Percentiles rank a stretch among this genome's conserved stretches.
Evolutionary conservation across 2,797 vertebrate species (phyloP).

Genomic region (Myotis vivesi): DNA sequence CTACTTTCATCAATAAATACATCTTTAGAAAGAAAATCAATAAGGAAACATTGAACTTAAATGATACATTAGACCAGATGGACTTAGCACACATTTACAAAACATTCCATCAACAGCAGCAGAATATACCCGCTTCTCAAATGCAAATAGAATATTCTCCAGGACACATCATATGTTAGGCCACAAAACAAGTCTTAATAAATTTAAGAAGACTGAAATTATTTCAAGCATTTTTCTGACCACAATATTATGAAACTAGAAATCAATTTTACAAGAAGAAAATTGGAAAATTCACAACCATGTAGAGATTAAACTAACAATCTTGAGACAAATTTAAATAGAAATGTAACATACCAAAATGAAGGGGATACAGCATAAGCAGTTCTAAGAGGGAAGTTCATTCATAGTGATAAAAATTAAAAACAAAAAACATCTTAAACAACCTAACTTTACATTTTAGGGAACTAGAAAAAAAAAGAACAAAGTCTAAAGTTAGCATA

Average conservation of each 20-base stretch:
- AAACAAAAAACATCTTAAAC: not conserved
- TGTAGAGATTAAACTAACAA: not conserved
- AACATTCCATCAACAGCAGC: not conserved
- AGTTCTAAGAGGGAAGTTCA: too few species aligned
- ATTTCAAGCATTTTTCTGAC: not conserved
- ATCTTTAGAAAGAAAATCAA: not conserved
- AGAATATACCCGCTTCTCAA: not conserved
- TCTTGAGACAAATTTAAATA: not conserved
- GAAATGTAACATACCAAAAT: not conserved
- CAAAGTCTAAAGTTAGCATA: not conserved
- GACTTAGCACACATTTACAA: not conserved
- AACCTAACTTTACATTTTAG: not conserved
- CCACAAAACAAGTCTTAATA: not conserved
- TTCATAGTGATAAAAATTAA: not conserved
- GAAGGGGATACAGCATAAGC: not conserved
- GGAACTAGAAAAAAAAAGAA: not conserved
- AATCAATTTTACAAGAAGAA: not conserved
- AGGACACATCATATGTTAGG: not conserved
- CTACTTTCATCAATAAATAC: not conserved
- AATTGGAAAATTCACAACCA: not conserved
- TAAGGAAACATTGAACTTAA: not conserved
- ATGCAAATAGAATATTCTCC: not conserved
- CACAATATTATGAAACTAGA: not conserved
- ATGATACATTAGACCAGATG: not conserved
- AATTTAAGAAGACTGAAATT: not conserved